Evolutionary conservation across 2,888 invertebrate genomes (phyloP).

Genomic region (Lissonota sp.): DNA sequence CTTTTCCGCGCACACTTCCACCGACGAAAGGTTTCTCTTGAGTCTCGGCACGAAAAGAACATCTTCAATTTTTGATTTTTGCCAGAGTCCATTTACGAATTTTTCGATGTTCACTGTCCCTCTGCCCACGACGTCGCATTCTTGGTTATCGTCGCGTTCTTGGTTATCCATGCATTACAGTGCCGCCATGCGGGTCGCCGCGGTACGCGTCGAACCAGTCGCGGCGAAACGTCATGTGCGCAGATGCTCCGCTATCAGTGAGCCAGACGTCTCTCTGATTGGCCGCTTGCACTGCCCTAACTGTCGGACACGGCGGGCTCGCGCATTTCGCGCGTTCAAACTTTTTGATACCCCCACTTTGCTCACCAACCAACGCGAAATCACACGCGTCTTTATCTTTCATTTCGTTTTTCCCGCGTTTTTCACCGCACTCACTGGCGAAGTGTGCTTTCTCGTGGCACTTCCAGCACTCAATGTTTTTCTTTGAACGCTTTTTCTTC

Average conservation of each 20-base stretch:
- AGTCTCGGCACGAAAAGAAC: conserved; percentile 31
- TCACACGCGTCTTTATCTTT: conserved; percentile 41
- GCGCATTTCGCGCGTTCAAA: conserved; percentile 42
- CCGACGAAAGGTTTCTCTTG: conserved; percentile 58
- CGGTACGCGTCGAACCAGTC: conserved; percentile 51
- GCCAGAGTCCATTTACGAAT: background rate
- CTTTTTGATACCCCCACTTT: conserved; percentile 37
- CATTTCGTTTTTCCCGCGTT: conserved; percentile 35
- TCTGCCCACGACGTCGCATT: conserved; percentile 53
- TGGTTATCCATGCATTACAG: conserved; percentile 46
- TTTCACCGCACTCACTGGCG: conserved; percentile 54
- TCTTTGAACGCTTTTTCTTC: conserved; percentile 38
- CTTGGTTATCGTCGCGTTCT: conserved; percentile 50
- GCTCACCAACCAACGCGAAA: conserved; percentile 49
- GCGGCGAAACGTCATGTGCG: conserved; percentile 54
- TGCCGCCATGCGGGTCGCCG: conserved; percentile 50
- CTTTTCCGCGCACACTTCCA: conserved; percentile 59
- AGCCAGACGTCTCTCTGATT: conserved; percentile 45
- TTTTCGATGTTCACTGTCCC: conserved; percentile 51
- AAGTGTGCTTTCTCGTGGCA: conserved; percentile 53
- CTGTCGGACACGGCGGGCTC: conserved; percentile 23
- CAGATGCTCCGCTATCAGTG: conserved; percentile 58
- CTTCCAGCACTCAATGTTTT: conserved; percentile 46
- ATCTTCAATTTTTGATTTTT: background rate
- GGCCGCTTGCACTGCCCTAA: conserved; percentile 31